Base-by-base conservation (phyloP, 2,797 vertebrate genomes). In the Peromyscus eremicus region DNA sequence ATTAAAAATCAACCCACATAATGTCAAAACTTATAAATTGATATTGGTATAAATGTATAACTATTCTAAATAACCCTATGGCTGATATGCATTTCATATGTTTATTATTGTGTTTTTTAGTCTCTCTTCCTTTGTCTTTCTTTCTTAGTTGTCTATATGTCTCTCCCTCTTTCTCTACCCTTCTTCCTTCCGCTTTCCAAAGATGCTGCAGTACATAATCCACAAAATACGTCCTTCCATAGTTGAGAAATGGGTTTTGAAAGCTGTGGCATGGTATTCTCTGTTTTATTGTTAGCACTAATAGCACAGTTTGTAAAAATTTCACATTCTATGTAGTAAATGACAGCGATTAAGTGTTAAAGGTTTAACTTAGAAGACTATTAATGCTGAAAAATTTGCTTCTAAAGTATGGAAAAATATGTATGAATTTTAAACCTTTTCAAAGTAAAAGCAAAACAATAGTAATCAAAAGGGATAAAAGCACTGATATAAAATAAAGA, bases 1-100 rank as follows among this genome's bases (percentile, higher is more conserved):
- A 95, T 96, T 92, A 91, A 23, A 96, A 98, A 97, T 34, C 71
- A 97, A 92, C 13, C 21, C 64, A 3, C 60, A 92, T 43, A 93
- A 92, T 34, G 84, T 85, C 16, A 85, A 84, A 92, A 10, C 92
- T 73, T 71, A 68, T 79, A 95, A 97, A 49, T 52, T 29, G 49
- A 66, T 82, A 13, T 9, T 76, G 34, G 11, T 66, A 64, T 12
- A 52, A 94, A 86, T 96, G 80, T 91, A 43, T 89, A 21, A 0
- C 23, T 96, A 84, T 96, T 70, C 8, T 73, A 55, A 92, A 85
- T 55, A 95, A 25, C 11, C 77, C 55, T 32, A 37, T 87, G 34
- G 17, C 66, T 32, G 71, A 90, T 64, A 83, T 55, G 21, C 7
- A 37, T n/a, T 46, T 60, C 2, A 37, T 3, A 32, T 40, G 12